phyloP scores from a whole-genome alignment of 2,797 vertebrate genomes.

The Amphiprion clarkii region DNA sequence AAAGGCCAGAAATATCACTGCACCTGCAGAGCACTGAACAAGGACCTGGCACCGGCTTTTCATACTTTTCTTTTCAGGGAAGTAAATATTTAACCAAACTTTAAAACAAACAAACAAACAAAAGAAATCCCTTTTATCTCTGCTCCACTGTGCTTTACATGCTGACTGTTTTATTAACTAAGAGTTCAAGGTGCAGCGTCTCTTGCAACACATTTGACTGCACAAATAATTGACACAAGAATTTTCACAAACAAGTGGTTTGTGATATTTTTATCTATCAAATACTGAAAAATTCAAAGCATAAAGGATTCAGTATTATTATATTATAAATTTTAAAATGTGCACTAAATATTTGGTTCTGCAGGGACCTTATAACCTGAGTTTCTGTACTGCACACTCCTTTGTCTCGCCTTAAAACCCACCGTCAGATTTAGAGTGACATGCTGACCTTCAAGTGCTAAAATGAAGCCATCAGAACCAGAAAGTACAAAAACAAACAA shows the following conservation, averaged over 20 bases:
- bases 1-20: constrained; percentile 27
- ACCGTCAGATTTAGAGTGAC: too few species aligned
- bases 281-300: background rate
- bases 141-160: constrained; percentile 22
- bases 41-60: background rate
- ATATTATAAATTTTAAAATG: too few species aligned
- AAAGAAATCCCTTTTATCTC: constrained; percentile 39
- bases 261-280: background rate
- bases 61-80: constrained; percentile 7
- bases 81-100: constrained; percentile 59
- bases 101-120: too few species aligned
- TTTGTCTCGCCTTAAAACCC: background rate
- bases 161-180: background rate
- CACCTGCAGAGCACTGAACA: constrained; percentile 39
- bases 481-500: too few species aligned
- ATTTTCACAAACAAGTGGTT: background rate
- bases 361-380: background rate
- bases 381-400: constrained; percentile 19
- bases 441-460: too few species aligned
- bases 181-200: too few species aligned
- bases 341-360: background rate
- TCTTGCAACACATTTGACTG: constrained; percentile 2
- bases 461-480: too few species aligned
- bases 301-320: too few species aligned
- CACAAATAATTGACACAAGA: constrained; percentile 1